phyloP scores from a whole-genome alignment of 1,140 invertebrate genomes.

The Orchesella cincta region DNA sequence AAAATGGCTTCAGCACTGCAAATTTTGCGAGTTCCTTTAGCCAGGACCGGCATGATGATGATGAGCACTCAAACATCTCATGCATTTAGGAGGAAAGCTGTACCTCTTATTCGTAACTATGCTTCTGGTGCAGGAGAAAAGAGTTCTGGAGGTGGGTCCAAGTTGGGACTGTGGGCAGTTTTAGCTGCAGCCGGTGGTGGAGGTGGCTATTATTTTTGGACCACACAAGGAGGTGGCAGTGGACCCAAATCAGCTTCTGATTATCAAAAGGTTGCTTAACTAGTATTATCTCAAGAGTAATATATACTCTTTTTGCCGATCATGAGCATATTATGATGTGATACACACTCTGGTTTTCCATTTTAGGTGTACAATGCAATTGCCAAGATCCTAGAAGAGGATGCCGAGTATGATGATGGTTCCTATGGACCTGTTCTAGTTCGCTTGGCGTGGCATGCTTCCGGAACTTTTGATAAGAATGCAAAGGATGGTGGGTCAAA shows the following conservation, averaged over 20 bases:
- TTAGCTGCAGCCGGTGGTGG: conserved; percentile 29
- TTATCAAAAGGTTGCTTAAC: conserved; percentile 31
- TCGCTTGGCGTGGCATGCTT: conserved; percentile 43
- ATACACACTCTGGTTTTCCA: too few relatives aligned
- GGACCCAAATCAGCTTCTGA: conserved; percentile 3
- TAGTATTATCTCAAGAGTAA: too few relatives aligned
- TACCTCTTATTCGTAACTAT: conserved; percentile 26
- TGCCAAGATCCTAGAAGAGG: conserved; percentile 41
- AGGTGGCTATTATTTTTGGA: conserved; percentile 32
- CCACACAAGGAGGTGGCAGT: conserved; percentile 7
- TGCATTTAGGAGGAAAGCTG: conserved; percentile 10
- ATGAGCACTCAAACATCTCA: conserved; percentile 31
- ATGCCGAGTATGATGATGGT: conserved; percentile 42
- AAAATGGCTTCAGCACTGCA: conserved; percentile 38
- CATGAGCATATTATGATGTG: too few relatives aligned
- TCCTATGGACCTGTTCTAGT: conserved; percentile 45
- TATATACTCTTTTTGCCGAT: too few relatives aligned
- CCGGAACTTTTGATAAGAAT: conserved; percentile 45
- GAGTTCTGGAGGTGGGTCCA: background rate
- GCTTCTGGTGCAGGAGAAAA: conserved; percentile 22
- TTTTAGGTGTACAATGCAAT: conserved; percentile 46
- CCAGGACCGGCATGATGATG: conserved; percentile 10
- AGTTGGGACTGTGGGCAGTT: conserved; percentile 20
- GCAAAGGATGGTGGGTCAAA: conserved; percentile 35
- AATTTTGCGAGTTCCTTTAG: conserved; percentile 30